phyloP scores from a whole-genome alignment of 2,113 vertebrate genomes.

The Mastomys natalensis region DNA sequence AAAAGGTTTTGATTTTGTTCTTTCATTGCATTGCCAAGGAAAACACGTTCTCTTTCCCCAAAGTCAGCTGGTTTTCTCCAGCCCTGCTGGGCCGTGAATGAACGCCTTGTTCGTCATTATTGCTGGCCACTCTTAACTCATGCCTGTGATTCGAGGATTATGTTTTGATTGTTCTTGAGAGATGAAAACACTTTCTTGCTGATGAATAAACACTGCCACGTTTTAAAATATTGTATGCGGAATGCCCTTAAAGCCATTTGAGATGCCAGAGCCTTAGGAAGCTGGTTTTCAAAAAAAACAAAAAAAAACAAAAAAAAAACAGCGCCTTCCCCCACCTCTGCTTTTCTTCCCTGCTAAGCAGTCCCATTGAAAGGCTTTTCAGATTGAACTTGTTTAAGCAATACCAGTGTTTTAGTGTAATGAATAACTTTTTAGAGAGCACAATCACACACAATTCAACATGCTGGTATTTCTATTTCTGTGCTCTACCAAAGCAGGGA shows the following conservation, averaged over 20 bases:
- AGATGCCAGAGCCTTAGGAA: constrained; percentile 87
- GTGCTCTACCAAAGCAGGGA: constrained; percentile 82
- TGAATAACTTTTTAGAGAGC: constrained; percentile 90
- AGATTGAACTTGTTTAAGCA: constrained; percentile 91
- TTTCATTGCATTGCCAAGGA: constrained; percentile 76
- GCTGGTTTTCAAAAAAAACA: constrained; percentile 78
- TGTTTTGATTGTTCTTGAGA: constrained; percentile 88
- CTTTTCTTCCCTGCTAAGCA: constrained; percentile 89
- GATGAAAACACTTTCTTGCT: constrained; percentile 87
- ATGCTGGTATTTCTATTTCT: constrained; percentile 88
- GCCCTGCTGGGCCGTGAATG: constrained; percentile 87
- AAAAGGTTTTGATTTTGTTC: constrained; percentile 49
- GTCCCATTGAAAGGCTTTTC: constrained; percentile 89
- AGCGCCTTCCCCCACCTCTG: constrained; percentile 82
- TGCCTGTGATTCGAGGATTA: constrained; percentile 89
- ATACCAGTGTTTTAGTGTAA: constrained; percentile 91
- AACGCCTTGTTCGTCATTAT: constrained; percentile 88
- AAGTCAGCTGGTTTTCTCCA: constrained; percentile 86
- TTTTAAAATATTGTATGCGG: constrained; percentile 89
- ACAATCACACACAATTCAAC: constrained; percentile 86
- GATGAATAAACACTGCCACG: constrained; percentile 88
- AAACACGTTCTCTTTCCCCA: constrained; percentile 72
- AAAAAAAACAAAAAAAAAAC: neutral
- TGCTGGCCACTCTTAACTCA: constrained; percentile 86
- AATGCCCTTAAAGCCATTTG: constrained; percentile 86